Evolutionary conservation across 2,113 vertebrate genomes (phyloP).

Genomic region (Vanacampus margaritifer): DNA sequence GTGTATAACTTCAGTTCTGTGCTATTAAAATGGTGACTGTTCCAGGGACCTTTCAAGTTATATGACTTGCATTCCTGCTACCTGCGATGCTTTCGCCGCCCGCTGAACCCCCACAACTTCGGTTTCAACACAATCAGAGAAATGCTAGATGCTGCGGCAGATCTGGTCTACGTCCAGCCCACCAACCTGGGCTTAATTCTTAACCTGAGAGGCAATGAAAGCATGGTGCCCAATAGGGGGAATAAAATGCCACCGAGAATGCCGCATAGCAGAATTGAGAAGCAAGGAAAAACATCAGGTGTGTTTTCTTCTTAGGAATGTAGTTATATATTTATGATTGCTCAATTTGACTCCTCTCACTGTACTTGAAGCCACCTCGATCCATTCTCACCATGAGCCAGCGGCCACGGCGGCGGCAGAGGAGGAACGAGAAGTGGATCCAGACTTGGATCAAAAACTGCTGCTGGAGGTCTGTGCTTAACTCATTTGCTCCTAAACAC

Average conservation of each 20-base stretch:
- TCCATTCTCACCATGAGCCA: not conserved
- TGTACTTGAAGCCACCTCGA: not conserved
- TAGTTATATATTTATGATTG: not conserved
- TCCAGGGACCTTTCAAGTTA: conserved; percentile 75
- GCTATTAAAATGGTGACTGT: conserved; percentile 31
- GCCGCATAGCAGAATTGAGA: not conserved
- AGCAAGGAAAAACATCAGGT: not conserved
- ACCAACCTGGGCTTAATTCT: conserved; percentile 78
- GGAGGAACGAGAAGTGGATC: not conserved
- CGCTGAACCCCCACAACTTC: conserved; percentile 70
- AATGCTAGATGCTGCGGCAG: conserved; percentile 72
- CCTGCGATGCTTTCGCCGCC: conserved; percentile 72
- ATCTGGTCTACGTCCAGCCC: conserved; percentile 75
- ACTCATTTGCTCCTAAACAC: too few species aligned
- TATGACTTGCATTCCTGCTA: conserved; percentile 77
- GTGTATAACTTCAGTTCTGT: too few species aligned
- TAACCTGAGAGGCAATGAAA: conserved; percentile 57
- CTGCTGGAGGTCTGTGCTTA: not conserved
- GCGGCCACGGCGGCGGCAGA: not conserved
- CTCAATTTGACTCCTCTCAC: not conserved
- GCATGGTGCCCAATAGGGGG: not conserved
- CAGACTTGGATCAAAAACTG: conserved; percentile 10
- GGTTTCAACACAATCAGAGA: conserved; percentile 84
- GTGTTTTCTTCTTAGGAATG: not conserved
- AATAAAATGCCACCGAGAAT: not conserved